Base-by-base conservation (phyloP, 2,797 vertebrate genomes). In the Antrozous pallidus region DNA sequence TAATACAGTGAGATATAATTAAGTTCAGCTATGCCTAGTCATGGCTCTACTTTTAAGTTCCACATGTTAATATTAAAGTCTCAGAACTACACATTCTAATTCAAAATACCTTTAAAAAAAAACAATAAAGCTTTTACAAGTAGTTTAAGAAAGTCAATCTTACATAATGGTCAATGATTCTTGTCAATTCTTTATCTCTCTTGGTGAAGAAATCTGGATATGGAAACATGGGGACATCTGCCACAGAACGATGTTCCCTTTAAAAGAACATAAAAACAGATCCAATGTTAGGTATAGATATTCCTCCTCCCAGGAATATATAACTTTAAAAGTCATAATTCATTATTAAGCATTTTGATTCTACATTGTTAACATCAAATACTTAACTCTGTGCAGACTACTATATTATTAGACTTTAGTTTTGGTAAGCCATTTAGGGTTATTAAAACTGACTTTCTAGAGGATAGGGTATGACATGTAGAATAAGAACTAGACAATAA, bases 121-220 rank as follows among this genome's bases (percentile, higher is more conserved):
- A 93, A 2, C 1, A 78, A 20, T 2, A 86, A 45, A 67, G 33
- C 3, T 42, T 56, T 28, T 45, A 1, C 4, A 47, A 4, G 4
- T 95, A 42, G 26, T 58, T 56, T 89, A 56, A 31, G 38, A 63
- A 96, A 94, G n/a, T 70, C 38, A 96, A 0, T 81, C 71, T 77
- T 96, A 98, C 96, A 7, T 98, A 92, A 88, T 96, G 95, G 20
- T 98, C 89, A 78, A 98, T 74, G 71, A 98, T 84, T 95, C 94
- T 92, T 79, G 90, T 49, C 91, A 98, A 94, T 14, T 97, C 82
- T 71, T 85, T 83, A 86, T 97, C 93, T 0, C 54, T 89, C 45
- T 82, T 94, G 69, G 90, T 94, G 90, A 97, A 79, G 65, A 95
- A 98, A 92, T 97, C 56, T 74, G 94, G 95, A 58, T 96, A 78